phyloP scores from a whole-genome alignment of 2,113 vertebrate species.

The Mola mola region DNA sequence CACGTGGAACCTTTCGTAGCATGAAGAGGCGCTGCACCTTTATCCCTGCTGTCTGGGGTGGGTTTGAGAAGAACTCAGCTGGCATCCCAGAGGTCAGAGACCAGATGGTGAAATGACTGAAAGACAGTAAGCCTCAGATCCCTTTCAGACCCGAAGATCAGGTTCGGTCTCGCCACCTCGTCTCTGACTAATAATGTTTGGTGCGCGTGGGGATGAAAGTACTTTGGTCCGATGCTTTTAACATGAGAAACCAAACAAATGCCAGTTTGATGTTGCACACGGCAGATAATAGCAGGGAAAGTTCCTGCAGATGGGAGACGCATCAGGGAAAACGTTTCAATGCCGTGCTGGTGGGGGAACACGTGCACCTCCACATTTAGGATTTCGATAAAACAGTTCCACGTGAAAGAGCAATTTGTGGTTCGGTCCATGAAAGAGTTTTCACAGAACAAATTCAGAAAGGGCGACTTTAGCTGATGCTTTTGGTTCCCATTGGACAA shows the following conservation, averaged over 20 bases:
- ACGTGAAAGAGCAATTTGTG: not conserved
- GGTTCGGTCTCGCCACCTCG: not conserved
- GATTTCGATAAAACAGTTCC: not conserved
- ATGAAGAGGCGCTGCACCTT: conserved; percentile 12
- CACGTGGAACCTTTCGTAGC: conserved; percentile 11
- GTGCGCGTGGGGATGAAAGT: conserved; percentile 17
- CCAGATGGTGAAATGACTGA: conserved; percentile 40
- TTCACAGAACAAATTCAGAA: no score
- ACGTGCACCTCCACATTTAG: not conserved
- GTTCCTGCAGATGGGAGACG: not conserved
- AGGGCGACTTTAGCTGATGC: no score
- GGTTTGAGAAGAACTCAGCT: conserved; percentile 34
- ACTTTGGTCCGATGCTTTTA: not conserved
- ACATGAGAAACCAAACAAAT: conserved; percentile 11
- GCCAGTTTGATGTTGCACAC: not conserved
- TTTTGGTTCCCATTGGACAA: no score
- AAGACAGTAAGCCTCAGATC: conserved; percentile 12
- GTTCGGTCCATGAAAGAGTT: not conserved
- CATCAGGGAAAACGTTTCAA: conserved; percentile 1
- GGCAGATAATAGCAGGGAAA: not conserved
- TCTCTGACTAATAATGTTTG: not conserved
- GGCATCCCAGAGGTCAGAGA: conserved; percentile 39
- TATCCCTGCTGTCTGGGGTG: conserved; percentile 27
- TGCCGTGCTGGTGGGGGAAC: conserved; percentile 6
- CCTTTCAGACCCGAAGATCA: conserved; percentile 9